Base-by-base conservation (phyloP, 2,888 invertebrate species). In the Polydrusus cervinus region DNA sequence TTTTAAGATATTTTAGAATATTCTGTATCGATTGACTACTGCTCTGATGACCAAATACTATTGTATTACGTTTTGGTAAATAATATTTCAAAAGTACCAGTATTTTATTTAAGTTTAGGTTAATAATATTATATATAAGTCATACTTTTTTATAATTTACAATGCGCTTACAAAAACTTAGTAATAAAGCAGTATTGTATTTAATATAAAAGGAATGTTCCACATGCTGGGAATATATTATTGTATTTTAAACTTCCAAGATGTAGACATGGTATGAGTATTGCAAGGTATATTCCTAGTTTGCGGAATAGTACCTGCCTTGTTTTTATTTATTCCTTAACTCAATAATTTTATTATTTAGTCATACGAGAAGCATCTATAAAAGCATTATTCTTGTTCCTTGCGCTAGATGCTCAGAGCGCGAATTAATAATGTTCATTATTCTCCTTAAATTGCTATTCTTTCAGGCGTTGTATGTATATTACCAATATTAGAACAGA, bases 171-270 rank as follows among this genome's bases (percentile, higher is more conserved):
- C 11, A 53, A 51, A 38, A 18, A 38, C 9, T 53, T 34, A 1
- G 34, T 34, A 60, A 60, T 69, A 65, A 65, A 65, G 34, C 49
- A 47, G 13, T 34, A 30, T 47, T 62, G 13, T 10, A 45, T 45
- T 8, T 49, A 25, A 25, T 30, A 13, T 10, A 65, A 14, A 16
- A 60, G 71, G 66, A 66, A 47, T 67, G 40, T 85, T 85, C 83
- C 86, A 85, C 86, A 86, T 84, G 84, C 84, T 84, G 82, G 84
- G 83, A 83, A 82, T 75, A 61, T 71, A 67, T 14, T 18, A 13
- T n/a, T 34, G n/a, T 55, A 47, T 47, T 8, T 53, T 25, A 53
- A 61, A 14, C 55, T 61, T 16, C 9, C 7, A 10, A 70, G 34
- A 13, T 49, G 38, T 40, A 13, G 34, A 47, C 11, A 14, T 80